Conservation (phyloP, 2,113 vertebrate genomes). For the Glareola pratincola region DNA sequence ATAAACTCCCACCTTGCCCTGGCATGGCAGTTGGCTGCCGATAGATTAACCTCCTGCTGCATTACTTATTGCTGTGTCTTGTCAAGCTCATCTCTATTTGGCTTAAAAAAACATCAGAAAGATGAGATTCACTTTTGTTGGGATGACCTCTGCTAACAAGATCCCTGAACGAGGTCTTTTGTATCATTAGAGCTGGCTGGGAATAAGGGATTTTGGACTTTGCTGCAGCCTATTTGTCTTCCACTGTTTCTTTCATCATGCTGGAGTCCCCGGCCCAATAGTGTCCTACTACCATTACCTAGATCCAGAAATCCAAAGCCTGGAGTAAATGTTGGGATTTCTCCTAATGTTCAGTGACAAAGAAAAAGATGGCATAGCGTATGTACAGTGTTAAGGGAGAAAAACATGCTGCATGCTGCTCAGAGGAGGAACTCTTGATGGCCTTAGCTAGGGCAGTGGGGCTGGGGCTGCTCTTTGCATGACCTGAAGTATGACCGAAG, state of each 20-base stretch:
- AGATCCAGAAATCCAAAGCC: not conserved
- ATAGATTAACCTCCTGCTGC: not conserved
- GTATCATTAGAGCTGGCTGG: not conserved
- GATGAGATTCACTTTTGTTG: not conserved
- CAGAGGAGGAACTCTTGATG: not conserved
- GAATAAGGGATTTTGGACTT: not conserved
- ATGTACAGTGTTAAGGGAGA: not conserved
- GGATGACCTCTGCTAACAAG: slow-evolving; percentile 44
- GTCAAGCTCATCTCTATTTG: slow-evolving; percentile 7
- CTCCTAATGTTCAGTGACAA: not conserved
- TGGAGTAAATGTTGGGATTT: not conserved
- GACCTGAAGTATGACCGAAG: not conserved
- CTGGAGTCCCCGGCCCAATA: not conserved
- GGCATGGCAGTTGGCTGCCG: not conserved
- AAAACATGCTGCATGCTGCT: not conserved
- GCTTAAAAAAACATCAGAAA: not conserved
- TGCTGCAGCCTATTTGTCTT: slow-evolving; percentile 5
- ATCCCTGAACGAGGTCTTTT: not conserved
- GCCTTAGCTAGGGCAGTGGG: not conserved
- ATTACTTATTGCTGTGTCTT: not conserved
- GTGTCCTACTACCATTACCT: not conserved
- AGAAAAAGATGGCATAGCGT: not conserved
- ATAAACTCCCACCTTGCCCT: not conserved
- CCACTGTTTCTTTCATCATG: not conserved
- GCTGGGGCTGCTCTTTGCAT: not conserved